A percentile compares a stretch with the other conserved stretches of the same genome.
These are phyloP conservation scores for Gallinago undulata DNA, from an alignment of 2,113 vertebrate species.

Conservation along the genomic window DNA sequence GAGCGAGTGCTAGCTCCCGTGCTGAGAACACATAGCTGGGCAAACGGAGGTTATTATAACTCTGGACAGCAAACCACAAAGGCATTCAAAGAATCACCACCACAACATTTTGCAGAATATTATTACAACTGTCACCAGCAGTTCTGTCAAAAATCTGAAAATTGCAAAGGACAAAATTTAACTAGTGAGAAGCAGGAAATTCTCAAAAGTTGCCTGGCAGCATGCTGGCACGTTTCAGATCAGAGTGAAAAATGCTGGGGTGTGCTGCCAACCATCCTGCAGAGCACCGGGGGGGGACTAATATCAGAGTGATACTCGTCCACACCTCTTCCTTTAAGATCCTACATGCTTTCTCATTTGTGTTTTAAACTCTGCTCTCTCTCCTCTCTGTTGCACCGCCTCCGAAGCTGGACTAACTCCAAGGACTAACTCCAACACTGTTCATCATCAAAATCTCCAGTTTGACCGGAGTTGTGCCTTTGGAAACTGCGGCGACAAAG, in stretches of 20 bases:
- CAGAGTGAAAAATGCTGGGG: not conserved
- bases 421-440: not conserved
- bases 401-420: not conserved
- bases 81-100: slow-evolving; percentile 68
- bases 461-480: not conserved
- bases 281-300: not conserved
- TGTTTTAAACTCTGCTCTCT: not conserved
- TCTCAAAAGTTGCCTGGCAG: not conserved
- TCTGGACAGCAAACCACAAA: slow-evolving; percentile 64
- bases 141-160: slow-evolving; percentile 60
- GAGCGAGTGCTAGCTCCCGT: not conserved
- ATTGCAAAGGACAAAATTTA: slow-evolving; percentile 57
- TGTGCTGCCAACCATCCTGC: not conserved
- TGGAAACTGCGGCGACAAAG: not conserved
- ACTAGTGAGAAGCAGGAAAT: slow-evolving; percentile 38
- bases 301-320: not conserved
- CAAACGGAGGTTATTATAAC: slow-evolving; percentile 60
- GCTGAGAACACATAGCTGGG: slow-evolving; percentile 53
- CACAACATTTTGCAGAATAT: slow-evolving; percentile 62
- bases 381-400: not conserved
- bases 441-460: not conserved
- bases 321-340: not conserved
- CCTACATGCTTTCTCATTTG: not conserved
- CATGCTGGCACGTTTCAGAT: not conserved
- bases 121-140: slow-evolving; percentile 64